Percentiles rank a stretch among this genome's conserved stretches.
phyloP scores from a whole-genome alignment of 2,888 invertebrate species.

The Pseudanteris insignis region DNA sequence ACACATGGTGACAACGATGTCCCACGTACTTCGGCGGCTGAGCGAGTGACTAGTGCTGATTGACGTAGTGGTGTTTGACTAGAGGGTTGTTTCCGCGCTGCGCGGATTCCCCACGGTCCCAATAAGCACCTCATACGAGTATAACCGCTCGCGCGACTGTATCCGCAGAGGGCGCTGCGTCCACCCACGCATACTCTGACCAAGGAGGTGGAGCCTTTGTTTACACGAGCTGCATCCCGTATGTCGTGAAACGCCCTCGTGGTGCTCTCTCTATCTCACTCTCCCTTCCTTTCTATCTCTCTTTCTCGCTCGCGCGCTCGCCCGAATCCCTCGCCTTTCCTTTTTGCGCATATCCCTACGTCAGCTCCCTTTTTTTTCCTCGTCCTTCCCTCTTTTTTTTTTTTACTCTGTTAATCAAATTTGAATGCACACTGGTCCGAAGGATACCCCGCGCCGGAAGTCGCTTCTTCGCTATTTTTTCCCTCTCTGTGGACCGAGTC shows the following conservation, averaged over 20 bases:
- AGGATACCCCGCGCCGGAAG: constrained; percentile 1
- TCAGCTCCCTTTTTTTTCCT: no score
- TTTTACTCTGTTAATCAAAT: no score
- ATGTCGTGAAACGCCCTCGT: constrained; percentile 45
- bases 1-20: constrained; percentile 49
- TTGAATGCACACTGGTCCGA: no score
- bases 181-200: constrained; percentile 55
- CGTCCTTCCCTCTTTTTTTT: no score
- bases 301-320: constrained; percentile 2
- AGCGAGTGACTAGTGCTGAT: constrained; percentile 65
- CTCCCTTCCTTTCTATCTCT: constrained; percentile 9
- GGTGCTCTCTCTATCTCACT: constrained; percentile 15
- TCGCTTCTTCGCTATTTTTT: no score
- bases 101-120: constrained; percentile 62
- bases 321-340: background rate
- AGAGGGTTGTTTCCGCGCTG: constrained; percentile 65
- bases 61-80: constrained; percentile 66
- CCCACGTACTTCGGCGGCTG: constrained; percentile 50
- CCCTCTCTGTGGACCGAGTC: no score
- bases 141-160: constrained; percentile 37
- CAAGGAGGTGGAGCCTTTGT: constrained; percentile 57
- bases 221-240: constrained; percentile 45
- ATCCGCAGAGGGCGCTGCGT: constrained; percentile 26
- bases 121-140: constrained; percentile 61
- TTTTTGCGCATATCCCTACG: no score